Percentiles rank a stretch among this genome's conserved stretches.
These are phyloP conservation scores for Chaetura pelagica DNA, from an alignment of 2,113 vertebrate genomes.

Conservation along the genomic window DNA sequence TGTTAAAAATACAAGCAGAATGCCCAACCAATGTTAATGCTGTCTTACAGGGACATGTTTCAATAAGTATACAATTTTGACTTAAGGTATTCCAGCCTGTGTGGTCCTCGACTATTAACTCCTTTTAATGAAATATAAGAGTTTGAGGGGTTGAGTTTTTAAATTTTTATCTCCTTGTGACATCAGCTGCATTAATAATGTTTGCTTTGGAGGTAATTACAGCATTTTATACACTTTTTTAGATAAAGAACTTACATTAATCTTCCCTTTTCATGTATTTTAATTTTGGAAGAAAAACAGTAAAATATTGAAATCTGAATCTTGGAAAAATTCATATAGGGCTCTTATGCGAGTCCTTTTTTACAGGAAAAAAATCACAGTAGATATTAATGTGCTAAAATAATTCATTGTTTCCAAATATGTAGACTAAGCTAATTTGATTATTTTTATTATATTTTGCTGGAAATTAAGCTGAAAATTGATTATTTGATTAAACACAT, in stretches of 20 bases:
- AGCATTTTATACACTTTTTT: background rate
- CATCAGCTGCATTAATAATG: conserved; percentile 16
- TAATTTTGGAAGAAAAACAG: conserved; percentile 13
- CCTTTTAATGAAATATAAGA: conserved; percentile 9
- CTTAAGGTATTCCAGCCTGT: conserved; percentile 35
- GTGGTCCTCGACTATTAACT: conserved; percentile 34
- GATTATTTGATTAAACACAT: background rate
- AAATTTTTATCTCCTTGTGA: background rate
- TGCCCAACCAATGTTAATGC: background rate
- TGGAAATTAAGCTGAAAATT: background rate
- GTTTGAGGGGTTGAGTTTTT: background rate
- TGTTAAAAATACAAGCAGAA: conserved; percentile 30
- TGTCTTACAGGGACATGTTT: background rate
- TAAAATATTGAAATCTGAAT: background rate
- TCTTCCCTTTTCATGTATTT: background rate
- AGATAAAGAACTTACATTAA: background rate
- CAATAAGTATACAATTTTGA: background rate
- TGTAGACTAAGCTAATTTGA: background rate
- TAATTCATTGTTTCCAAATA: conserved; percentile 14
- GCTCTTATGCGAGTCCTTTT: background rate
- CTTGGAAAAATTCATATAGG: background rate
- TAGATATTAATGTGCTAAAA: background rate
- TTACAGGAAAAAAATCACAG: background rate
- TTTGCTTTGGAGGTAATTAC: background rate
- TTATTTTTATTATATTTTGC: background rate